Base-by-base conservation (phyloP, 2,888 invertebrate genomes). In the Parnassius apollo region DNA sequence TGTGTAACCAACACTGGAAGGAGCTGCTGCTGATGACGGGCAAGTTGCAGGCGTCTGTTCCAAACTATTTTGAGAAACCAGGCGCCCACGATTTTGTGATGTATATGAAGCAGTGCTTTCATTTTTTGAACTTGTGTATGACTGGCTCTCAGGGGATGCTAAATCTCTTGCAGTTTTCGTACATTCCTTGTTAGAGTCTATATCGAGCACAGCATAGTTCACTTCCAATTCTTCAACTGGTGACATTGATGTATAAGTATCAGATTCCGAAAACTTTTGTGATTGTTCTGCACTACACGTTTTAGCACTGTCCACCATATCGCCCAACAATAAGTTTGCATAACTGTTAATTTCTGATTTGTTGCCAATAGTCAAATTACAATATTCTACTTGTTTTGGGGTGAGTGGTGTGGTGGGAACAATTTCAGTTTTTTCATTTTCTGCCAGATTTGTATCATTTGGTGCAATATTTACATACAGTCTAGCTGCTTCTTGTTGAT, bases 191-290 rank as follows among this genome's bases (percentile, higher is more conserved):
- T 88, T 93, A 10, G 91, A 88, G 72, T 95, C 95, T 75, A 97
- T 93, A 81, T 97, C 97, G 68, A 97, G 87, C 68, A 96, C 93
- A 7, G 96, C 96, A 86, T 97, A 97, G 82, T 96, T 97, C 1
- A 96, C 84, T 78, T 88, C 83, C 65, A 86, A 67, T 68, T 88
- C 84, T 74, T 88, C 84, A 42, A 88, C 81, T 42, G 87, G 85
- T 54, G 92, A 86, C 80, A 90, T 79, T 13, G 89, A 88, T 13
- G 83, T 77, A 66, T 85, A 84, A 45, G 86, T 87, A 65, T 91
- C 91, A n/a, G 86, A 89, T 70, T 90, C 91, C 2, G 88, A 89
- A 69, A 77, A 82, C 69, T 89, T 90, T 49, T 86, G 65, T 46
- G 72, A 72, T 61, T 77, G 76, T 72, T 83, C 85, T 4, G 71